phyloP scores from a whole-genome alignment of 2,113 vertebrate species.

The Nesospiza acunhae region DNA sequence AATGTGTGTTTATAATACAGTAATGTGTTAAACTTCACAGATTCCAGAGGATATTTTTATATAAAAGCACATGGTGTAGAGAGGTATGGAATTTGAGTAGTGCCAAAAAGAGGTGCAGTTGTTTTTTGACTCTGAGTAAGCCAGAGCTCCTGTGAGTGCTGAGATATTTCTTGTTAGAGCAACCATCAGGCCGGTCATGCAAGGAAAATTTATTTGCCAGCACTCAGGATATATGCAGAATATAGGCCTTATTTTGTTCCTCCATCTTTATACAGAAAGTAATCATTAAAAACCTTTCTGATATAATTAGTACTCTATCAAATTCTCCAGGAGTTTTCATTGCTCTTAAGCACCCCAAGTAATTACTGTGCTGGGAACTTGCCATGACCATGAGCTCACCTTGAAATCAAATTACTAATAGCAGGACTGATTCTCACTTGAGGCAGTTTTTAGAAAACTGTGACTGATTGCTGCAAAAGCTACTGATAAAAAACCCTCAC shows the following conservation, averaged over 20 bases:
- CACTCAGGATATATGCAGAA: neutral
- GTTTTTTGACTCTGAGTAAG: neutral
- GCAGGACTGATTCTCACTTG: neutral
- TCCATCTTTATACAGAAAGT: neutral
- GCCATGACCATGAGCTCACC: constrained; percentile 49
- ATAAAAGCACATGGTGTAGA: neutral
- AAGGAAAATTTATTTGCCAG: neutral
- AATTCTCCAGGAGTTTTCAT: constrained; percentile 17
- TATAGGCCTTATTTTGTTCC: neutral
- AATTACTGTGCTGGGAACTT: constrained; percentile 51
- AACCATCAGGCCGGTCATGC: neutral
- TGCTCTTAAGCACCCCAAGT: constrained; percentile 16
- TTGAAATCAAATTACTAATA: constrained; percentile 45
- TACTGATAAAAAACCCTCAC: neutral
- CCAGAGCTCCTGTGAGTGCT: neutral
- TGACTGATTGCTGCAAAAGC: neutral
- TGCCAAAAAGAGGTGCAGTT: neutral
- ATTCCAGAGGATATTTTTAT: neutral
- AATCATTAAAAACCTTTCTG: constrained; percentile 41
- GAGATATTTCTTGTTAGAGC: neutral
- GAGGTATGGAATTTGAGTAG: neutral
- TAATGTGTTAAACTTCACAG: neutral
- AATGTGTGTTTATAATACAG: neutral
- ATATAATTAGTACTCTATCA: constrained; percentile 36
- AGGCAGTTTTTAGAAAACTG: neutral